Base-by-base conservation (phyloP, 2,797 vertebrate genomes). In the Molossus molossus region DNA sequence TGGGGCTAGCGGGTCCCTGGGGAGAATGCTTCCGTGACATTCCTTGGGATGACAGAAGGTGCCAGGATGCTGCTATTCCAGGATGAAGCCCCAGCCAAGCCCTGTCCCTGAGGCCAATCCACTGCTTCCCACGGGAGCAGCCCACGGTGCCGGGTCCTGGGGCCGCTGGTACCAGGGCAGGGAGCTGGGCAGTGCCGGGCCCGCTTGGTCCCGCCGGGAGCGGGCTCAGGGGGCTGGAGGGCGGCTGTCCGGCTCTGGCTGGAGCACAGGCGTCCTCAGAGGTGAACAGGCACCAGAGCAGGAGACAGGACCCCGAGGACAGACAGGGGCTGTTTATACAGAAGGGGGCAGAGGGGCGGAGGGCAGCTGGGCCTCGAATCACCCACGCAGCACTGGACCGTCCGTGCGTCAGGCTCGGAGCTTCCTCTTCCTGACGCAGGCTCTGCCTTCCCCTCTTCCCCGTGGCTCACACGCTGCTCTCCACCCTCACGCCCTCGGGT, bases 171-270 rank as follows among this genome's bases (percentile, higher is more conserved):
- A 53, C 23, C 23, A 64, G 13, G 14, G 15, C 13, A 48, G 33
- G 11, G 11, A 37, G 79, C 18, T 23, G 13, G 17, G 8, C 11
- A 0, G 9, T 17, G 45, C 62, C 23, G 17, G 40, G 13, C 25
- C 58, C 21, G 12, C 21, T 17, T 6, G 27, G 0, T 20, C 53
- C 48, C 13, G 1, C 25, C 0, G 15, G 10, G 40, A 29, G 20
- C 64, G 9, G 64, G 50, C 27, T 29, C 60, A 29, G 17, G 40
- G 5, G 12, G 7, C 0, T 40, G 18, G 9, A 82, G 50, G 21
- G 1, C 0, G 6, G 8, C 4, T 21, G n/a, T 2, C 1, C 4
- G 10, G 27, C 10, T 14, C 60, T 60, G 23, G 48, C 7, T 40
- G 2, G 9, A 29, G 64, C 14, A 2, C 48, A 14, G 14, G 13